phyloP scores from a whole-genome alignment of 1,140 invertebrate genomes.

The Aphaenogaster rudis region DNA sequence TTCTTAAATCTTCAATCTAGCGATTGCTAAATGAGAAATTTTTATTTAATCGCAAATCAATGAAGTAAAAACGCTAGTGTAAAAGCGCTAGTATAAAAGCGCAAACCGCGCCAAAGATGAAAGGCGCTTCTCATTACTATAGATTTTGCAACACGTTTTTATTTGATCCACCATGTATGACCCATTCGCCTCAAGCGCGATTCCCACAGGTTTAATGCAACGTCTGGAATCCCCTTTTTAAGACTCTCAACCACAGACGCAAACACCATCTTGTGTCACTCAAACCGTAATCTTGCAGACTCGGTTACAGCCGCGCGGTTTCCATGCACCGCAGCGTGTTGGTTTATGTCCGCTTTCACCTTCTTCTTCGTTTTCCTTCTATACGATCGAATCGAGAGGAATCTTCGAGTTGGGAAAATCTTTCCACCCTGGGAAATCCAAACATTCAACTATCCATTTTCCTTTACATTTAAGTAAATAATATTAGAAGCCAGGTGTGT shows the following conservation, averaged over 20 bases:
- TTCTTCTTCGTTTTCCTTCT: background rate
- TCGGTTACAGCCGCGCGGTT: conserved; percentile 43
- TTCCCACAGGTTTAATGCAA: conserved; percentile 42
- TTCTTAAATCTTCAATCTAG: background rate
- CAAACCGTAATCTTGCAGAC: conserved; percentile 45
- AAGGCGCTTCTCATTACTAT: background rate
- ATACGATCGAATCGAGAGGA: conserved; percentile 23
- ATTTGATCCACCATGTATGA: conserved; percentile 7
- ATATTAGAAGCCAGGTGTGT: background rate
- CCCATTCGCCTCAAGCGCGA: background rate
- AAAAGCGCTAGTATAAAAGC: background rate
- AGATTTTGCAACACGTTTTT: background rate
- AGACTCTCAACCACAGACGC: conserved; percentile 47
- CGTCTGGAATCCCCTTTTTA: conserved; percentile 47
- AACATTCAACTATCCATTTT: conserved; percentile 11
- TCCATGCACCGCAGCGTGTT: conserved; percentile 25
- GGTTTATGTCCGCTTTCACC: conserved; percentile 6
- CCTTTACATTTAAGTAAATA: conserved; percentile 13
- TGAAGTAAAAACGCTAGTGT: background rate
- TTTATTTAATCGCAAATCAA: conserved; percentile 19
- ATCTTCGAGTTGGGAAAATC: conserved; percentile 34
- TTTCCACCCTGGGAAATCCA: conserved; percentile 15
- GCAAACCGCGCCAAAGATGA: too few relatives aligned
- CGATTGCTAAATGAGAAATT: background rate
- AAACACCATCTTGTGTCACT: conserved; percentile 65